phyloP scores from a whole-genome alignment of 2,797 vertebrate genomes.

The Pogoniulus pusillus region DNA sequence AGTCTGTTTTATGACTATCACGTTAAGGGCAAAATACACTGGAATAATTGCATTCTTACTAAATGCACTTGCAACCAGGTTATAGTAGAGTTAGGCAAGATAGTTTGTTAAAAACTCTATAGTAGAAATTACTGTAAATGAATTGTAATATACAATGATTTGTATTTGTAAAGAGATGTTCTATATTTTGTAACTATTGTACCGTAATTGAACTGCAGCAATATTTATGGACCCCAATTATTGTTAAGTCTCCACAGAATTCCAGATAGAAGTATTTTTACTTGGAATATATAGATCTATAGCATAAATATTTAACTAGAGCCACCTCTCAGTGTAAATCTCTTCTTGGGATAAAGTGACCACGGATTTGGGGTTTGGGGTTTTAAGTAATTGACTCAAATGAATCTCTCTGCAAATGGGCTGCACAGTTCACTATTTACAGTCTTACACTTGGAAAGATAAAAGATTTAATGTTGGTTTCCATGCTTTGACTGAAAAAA shows the following conservation, averaged over 20 bases:
- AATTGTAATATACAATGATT: constrained; percentile 92
- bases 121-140: constrained; percentile 92
- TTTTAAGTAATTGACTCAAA: constrained; percentile 76
- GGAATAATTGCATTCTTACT: constrained; percentile 82
- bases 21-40: constrained; percentile 85
- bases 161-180: constrained; percentile 99
- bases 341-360: constrained; percentile 69
- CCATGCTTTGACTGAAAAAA: constrained; percentile 21
- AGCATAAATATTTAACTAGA: constrained; percentile 79
- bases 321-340: constrained; percentile 71
- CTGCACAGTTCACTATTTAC: constrained; percentile 74
- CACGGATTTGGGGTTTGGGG: constrained; percentile 31
- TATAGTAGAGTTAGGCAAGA: constrained; percentile 86
- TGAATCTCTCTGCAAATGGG: constrained; percentile 79
- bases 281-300: constrained; percentile 81
- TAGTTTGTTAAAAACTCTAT: constrained; percentile 91
- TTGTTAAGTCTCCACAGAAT: constrained; percentile 83
- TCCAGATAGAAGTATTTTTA: constrained; percentile 86
- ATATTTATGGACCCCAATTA: constrained; percentile 92
- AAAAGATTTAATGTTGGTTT: constrained; percentile 32
- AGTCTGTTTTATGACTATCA: constrained; percentile 78
- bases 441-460: constrained; percentile 52
- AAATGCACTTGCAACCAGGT: constrained; percentile 94
- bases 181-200: constrained; percentile 99
- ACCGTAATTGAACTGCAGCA: constrained; percentile 94